Base-by-base conservation (phyloP, 2,888 invertebrate genomes). In the Philereme transversata region DNA sequence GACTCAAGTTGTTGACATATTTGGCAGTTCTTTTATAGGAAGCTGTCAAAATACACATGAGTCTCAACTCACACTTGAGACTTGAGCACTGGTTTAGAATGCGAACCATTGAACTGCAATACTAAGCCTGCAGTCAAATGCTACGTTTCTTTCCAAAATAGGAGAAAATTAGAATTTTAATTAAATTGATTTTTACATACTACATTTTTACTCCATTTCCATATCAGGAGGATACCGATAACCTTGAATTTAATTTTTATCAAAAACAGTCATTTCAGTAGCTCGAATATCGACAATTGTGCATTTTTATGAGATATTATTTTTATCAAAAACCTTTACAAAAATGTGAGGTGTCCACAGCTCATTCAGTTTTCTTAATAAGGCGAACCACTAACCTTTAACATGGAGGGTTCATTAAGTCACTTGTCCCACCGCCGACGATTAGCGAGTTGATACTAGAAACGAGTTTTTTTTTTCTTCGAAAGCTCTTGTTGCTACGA, bases 321-420 rank as follows among this genome's bases (percentile, higher is more conserved):
- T 53, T 34, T 9, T 52, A 43, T 22, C 36, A 8, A 38, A 48
- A 51, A 57, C 41, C 5, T 49, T 9, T 46, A 50, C 48, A 46
- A 53, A 61, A 57, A 47, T 47, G 59, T 52, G 52, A 58, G 52
- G 52, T 44, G 33, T 36, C 58, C 52, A 44, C 7, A 56, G 56
- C 56, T 43, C 43, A 22, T 5, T 22, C 6, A 10, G 36, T 38
- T 22, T 22, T 22, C 22, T 22, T 22, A 22, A 2, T 22, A 22
- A 22, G 22, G 22, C 22, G 22, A 22, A 22, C 22, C 22, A 22
- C 22, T 22, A 22, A 22, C 22, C 22, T 22, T 22, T 22, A 22
- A 22, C 22, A 22, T 3, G 3, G 3, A 3, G 22, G 22, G 22
- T 22, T 22, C 22, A 22, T 22, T n/a, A n/a, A n/a, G n/a, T 1